phyloP scores from a whole-genome alignment of 30 jellyfish, hydroid and myxozoan genomes.

The Sanderia malayensis region DNA sequence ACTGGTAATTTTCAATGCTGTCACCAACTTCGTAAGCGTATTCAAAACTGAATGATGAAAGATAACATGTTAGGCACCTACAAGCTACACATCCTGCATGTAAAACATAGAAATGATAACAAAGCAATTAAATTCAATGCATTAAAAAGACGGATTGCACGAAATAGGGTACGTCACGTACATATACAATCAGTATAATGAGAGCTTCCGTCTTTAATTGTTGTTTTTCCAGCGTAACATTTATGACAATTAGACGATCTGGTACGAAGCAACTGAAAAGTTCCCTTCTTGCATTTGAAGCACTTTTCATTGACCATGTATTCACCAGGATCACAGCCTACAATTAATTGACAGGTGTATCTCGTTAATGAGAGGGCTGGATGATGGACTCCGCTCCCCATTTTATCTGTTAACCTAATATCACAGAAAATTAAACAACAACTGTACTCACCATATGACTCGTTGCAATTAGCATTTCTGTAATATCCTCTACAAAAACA shows the following conservation, averaged over 20 bases:
- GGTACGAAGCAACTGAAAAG: background rate
- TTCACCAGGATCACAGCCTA: slow-evolving; percentile 31
- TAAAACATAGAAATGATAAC: too few relatives aligned
- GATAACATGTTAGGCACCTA: too few relatives aligned
- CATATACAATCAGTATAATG: background rate
- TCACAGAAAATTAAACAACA: too few relatives aligned
- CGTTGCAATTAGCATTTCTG: slow-evolving; percentile 1
- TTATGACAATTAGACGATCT: background rate
- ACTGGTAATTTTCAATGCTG: slow-evolving; percentile 7
- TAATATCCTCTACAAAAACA: slow-evolving; percentile 4
- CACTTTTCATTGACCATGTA: slow-evolving; percentile 4
- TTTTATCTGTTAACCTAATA: too few relatives aligned
- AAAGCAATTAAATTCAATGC: too few relatives aligned
- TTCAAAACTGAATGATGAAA: background rate
- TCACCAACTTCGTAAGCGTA: background rate
- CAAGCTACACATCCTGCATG: too few relatives aligned
- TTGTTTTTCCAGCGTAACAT: slow-evolving; percentile 1
- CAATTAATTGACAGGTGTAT: too few relatives aligned
- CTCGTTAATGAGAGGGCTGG: too few relatives aligned
- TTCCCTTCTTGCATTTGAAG: slow-evolving; percentile 2
- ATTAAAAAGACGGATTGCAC: too few relatives aligned
- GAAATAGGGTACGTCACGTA: background rate
- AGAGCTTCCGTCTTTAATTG: slow-evolving; percentile 1
- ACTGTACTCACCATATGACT: slow-evolving; percentile 13
- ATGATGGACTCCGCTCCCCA: too few relatives aligned